Percentiles rank a stretch among this genome's conserved stretches.
phyloP scores from a whole-genome alignment of 2,797 vertebrate species.

The Phoxinus dragarum region DNA sequence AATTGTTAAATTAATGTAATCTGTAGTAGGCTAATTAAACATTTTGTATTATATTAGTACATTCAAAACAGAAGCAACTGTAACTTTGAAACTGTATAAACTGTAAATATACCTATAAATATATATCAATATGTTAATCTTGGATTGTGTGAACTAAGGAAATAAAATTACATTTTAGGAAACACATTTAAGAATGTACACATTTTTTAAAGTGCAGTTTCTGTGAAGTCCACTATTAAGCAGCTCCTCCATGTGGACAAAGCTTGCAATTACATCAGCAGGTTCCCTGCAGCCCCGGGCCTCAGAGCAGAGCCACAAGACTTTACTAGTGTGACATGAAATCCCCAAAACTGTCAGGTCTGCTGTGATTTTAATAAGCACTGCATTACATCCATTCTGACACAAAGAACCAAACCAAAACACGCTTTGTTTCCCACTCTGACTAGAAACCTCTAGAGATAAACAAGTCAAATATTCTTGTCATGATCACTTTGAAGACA shows the following conservation, averaged over 20 bases:
- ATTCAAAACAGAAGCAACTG: neutral
- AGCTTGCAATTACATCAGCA: neutral
- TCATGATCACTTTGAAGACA: neutral
- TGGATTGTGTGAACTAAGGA: neutral
- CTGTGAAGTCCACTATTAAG: neutral
- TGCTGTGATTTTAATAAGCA: neutral
- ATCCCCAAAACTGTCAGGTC: neutral
- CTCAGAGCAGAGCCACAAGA: neutral
- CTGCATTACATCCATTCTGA: neutral
- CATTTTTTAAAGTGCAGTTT: neutral
- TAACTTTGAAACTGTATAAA: neutral
- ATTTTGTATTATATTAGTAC: neutral
- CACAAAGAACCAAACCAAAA: neutral
- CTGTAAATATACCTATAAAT: neutral
- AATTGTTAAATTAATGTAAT: neutral
- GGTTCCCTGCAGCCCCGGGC: neutral
- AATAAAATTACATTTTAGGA: neutral
- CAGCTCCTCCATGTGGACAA: slow-evolving; percentile 52
- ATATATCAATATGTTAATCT: neutral
- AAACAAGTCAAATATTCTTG: neutral
- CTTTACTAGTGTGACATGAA: neutral
- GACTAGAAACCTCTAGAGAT: neutral
- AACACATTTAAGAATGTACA: neutral
- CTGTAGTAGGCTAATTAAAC: neutral
- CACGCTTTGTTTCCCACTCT: neutral